Evolutionary conservation across 1,140 invertebrate genomes (phyloP).

Genomic region (Cheumatopsyche charites): DNA sequence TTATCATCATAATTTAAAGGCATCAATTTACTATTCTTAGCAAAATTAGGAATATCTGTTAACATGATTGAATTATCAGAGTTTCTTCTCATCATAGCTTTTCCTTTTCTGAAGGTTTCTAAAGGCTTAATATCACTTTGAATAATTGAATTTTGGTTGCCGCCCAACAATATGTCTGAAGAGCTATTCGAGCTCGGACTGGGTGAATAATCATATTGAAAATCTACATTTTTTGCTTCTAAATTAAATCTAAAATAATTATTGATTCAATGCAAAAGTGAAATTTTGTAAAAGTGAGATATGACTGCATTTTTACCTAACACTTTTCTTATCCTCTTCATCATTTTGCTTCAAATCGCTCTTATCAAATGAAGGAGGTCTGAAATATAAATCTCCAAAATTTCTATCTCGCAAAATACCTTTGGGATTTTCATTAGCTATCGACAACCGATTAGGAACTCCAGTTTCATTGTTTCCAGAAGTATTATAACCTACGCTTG

Average conservation of each 20-base stretch:
- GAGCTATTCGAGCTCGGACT: constrained; percentile 59
- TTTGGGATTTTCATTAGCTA: constrained; percentile 63
- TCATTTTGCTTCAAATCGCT: constrained; percentile 52
- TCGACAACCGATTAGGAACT: background rate
- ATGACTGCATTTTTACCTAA: too few species aligned
- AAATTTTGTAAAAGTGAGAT: too few species aligned
- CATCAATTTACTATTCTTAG: constrained; percentile 41
- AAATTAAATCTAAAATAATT: constrained; percentile 56
- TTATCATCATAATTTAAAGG: constrained; percentile 42
- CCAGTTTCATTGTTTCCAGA: background rate
- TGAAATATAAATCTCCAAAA: constrained; percentile 61
- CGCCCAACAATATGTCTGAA: constrained; percentile 56
- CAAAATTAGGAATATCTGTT: constrained; percentile 34
- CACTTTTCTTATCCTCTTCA: constrained; percentile 76
- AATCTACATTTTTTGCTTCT: constrained; percentile 50
- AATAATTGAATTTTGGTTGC: constrained; percentile 56
- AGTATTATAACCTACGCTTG: constrained; percentile 47
- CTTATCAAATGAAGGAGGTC: constrained; percentile 51
- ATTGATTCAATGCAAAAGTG: background rate
- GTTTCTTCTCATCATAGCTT: constrained; percentile 36
- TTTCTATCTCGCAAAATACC: constrained; percentile 74
- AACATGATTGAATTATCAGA: constrained; percentile 41
- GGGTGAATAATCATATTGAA: constrained; percentile 54
- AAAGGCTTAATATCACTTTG: constrained; percentile 38
- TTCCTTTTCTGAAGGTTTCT: constrained; percentile 10